Base-by-base conservation (phyloP, 2,113 vertebrate genomes). In the Tachuris rubrigastra region DNA sequence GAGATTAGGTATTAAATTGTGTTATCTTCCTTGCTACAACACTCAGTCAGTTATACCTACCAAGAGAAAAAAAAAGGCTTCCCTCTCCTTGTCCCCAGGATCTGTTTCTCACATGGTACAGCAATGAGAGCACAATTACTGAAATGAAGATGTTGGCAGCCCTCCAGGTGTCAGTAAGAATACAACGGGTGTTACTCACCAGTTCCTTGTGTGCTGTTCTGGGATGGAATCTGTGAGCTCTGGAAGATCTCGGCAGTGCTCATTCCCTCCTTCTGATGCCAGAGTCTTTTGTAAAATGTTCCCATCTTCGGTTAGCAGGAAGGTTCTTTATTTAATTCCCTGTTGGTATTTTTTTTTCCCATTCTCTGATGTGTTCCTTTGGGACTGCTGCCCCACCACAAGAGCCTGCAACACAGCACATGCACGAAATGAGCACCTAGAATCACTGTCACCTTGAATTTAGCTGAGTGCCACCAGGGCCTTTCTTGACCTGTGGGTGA, bases 71-170 rank as follows among this genome's bases (percentile, higher is more conserved):
- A 18, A n/a, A 12, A 46, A 30, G 9, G 9, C 22, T 12, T 65
- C n/a, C 53, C 3, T 42, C 25, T 56, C 74, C 17, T 9, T 66
- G 41, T 87, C n/a, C 42, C 62, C 22, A 89, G 66, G 65, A 91
- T 75, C 52, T 56, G 7, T 72, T 80, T 78, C 73, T 85, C 67
- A n/a, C 75, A 25, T 5, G 47, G 68, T 0, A 23, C 23, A 66
- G 73, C 44, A 56, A 18, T 0, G 5, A 81, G 62, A 95, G 37
- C 3, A 2, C 62, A 89, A 37, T 95, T 87, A 94, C 65, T 73
- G 81, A 92, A 85, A 94, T 89, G 77, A 95, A 91, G 91, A 85
- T 56, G 73, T 69, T 91, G 94, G 93, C 94, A 95, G 68, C 49
- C 66, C 55, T 71, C 86, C 94, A 97, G 77, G n/a, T 79, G 89